Base-by-base conservation (phyloP, 2,113 vertebrate genomes). In the Sceloporus tristichus region DNA sequence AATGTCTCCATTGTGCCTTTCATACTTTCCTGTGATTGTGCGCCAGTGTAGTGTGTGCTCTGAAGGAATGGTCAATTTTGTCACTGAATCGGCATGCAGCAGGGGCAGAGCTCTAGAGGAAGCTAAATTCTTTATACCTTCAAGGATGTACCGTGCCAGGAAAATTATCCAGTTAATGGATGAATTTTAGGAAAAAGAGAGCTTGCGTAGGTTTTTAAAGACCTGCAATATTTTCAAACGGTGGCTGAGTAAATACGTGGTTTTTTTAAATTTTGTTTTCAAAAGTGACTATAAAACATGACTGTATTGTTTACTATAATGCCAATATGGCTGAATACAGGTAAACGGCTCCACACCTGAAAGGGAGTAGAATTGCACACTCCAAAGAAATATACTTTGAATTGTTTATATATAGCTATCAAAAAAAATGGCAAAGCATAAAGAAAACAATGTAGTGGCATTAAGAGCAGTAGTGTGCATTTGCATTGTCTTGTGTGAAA, bases 1-100 rank as follows among this genome's bases (percentile, higher is more conserved):
- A 48, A 3, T 6, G 11, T 94, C 82, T 81, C 5, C 56, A 40
- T 87, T 95, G 96, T 94, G 94, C 95, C 96, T 96, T 96, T 95
- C 87, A 87, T 85, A 13, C 5, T 10, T 78, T 79, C 16, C 27
- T 74, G 34, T 77, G 1, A 75, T 71, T 62, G 76, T 80, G 68
- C 87, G 48, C 48, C 21, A 87, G 86, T 65, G 74, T 79, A 74
- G 80, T 62, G 53, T 83, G 48, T 59, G 23, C 34, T 78, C 23
- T 77, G 86, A 85, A 90, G 79, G 77, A 48, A 48, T 5, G 48
- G 10, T 73, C 79, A 40, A 79, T 48, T 19, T 13, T 19, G 70
- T 56, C 74, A 56, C 76, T 70, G 19, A 19, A 79, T 48, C 48
- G 4, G 48, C 7, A 7, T 48, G 48, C 48, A 34, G 34, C 34